A percentile compares a stretch with the other conserved stretches of the same genome.
Conservation (phyloP, 2,888 invertebrate species). For the Geophilus truncorum region DNA sequence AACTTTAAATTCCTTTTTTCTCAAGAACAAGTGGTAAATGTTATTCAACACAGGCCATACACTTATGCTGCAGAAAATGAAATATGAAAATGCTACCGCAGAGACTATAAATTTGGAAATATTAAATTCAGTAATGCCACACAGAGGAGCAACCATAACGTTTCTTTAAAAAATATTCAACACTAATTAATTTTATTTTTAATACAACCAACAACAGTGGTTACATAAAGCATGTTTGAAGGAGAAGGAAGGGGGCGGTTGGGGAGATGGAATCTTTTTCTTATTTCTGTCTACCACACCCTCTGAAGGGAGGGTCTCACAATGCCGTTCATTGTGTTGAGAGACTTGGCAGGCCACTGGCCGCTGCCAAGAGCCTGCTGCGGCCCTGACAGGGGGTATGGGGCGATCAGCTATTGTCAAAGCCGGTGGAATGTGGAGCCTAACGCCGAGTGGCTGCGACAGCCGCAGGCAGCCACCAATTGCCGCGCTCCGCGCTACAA, state of each 20-base stretch:
- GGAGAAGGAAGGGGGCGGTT: neutral
- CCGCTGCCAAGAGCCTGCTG: constrained; percentile 18
- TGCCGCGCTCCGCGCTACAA: constrained; percentile 25
- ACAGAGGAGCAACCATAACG: neutral
- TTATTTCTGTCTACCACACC: constrained; percentile 23
- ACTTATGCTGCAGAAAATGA: constrained; percentile 1
- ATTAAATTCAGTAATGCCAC: constrained; percentile 4
- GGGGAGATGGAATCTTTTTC: constrained; percentile 13
- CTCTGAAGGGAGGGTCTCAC: constrained; percentile 23
- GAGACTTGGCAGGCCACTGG: constrained; percentile 24
- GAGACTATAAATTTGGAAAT: constrained; percentile 5
- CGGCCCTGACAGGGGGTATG: neutral
- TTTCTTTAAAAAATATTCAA: constrained; percentile 1
- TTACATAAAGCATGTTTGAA: constrained; percentile 14
- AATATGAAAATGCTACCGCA: neutral
- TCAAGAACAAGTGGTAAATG: neutral
- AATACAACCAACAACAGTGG: neutral
- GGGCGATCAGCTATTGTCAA: constrained; percentile 7
- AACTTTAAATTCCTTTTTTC: neutral
- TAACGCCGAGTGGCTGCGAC: constrained; percentile 14
- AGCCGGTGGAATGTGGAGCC: constrained; percentile 20
- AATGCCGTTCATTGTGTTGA: constrained; percentile 1
- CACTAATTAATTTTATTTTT: constrained; percentile 28
- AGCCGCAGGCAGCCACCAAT: constrained; percentile 32
- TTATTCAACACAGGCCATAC: neutral